These are phyloP conservation scores for Cephus spinipes DNA, from an alignment of 2,888 invertebrate species.

Conservation along the genomic window DNA sequence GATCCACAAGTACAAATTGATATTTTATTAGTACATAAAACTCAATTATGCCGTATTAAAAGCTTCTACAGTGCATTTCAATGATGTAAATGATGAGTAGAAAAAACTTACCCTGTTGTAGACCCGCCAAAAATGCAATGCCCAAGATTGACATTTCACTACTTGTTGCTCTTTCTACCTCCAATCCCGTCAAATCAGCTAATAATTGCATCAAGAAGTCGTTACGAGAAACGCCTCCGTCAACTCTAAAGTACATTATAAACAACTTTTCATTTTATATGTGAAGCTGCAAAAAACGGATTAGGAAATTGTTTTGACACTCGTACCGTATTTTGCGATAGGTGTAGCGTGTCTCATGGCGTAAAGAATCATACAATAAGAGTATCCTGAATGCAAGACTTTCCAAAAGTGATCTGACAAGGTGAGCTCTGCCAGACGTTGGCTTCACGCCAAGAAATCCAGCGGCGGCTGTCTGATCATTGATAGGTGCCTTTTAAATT, in stretches of 20 bases:
- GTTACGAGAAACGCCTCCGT: slow-evolving; percentile 97
- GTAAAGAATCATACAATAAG: slow-evolving; percentile 81
- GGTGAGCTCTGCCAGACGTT: slow-evolving; percentile 80
- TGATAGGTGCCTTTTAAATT: slow-evolving; percentile 83
- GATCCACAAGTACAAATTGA: not conserved
- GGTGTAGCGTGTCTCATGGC: slow-evolving; percentile 74
- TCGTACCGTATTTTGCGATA: slow-evolving; percentile 73
- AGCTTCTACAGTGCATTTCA: not conserved
- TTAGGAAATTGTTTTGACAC: not conserved
- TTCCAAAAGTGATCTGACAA: slow-evolving; percentile 87
- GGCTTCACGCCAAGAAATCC: slow-evolving; percentile 85
- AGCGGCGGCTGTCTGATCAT: slow-evolving; percentile 85
- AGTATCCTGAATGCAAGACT: slow-evolving; percentile 86
- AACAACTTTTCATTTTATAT: not conserved
- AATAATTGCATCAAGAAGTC: slow-evolving; percentile 91
- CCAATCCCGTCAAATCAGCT: slow-evolving; percentile 82
- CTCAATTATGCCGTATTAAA: not conserved
- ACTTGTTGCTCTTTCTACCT: slow-evolving; percentile 79
- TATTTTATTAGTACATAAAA: not conserved
- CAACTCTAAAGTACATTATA: slow-evolving; percentile 74
- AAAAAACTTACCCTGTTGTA: slow-evolving; percentile 74
- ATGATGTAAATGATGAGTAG: not conserved
- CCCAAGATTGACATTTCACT: slow-evolving; percentile 89
- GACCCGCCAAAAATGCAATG: slow-evolving; percentile 86
- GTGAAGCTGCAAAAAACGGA: not conserved